phyloP scores from a whole-genome alignment of 2,888 invertebrate species.

The Lamellibrachia columna region DNA sequence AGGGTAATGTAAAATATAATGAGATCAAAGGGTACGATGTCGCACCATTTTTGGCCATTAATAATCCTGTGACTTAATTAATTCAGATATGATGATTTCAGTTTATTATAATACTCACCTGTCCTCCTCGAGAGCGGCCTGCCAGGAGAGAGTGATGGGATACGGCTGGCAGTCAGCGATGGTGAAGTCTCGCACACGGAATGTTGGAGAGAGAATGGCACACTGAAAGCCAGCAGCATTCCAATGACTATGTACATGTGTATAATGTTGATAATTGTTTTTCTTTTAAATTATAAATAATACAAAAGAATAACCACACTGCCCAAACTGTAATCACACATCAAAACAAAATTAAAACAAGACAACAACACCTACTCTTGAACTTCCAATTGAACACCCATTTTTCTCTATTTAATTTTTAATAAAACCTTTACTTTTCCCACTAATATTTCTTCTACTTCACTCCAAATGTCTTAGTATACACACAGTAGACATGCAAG shows the following conservation, averaged over 20 bases:
- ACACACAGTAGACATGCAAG: no score
- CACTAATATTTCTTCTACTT: no score
- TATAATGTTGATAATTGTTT: neutral
- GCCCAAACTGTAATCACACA: neutral
- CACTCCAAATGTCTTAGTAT: no score
- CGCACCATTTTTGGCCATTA: no score
- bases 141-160: conserved; percentile 73
- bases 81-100: no score
- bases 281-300: no score
- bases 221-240: conserved; percentile 70
- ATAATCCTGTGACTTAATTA: no score
- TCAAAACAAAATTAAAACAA: neutral
- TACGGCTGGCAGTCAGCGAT: conserved; percentile 91
- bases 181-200: conserved; percentile 94
- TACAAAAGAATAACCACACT: neutral
- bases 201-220: conserved; percentile 96
- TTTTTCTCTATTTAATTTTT: no score
- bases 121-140: conserved; percentile 69
- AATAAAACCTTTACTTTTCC: neutral
- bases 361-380: no score
- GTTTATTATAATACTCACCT: conserved; percentile 65
- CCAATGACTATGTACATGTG: neutral
- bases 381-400: no score
- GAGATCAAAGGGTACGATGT: no score
- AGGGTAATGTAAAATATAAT: no score